Conservation (phyloP, 23 tunicate genomes). For the Ciona savignyi region DNA sequence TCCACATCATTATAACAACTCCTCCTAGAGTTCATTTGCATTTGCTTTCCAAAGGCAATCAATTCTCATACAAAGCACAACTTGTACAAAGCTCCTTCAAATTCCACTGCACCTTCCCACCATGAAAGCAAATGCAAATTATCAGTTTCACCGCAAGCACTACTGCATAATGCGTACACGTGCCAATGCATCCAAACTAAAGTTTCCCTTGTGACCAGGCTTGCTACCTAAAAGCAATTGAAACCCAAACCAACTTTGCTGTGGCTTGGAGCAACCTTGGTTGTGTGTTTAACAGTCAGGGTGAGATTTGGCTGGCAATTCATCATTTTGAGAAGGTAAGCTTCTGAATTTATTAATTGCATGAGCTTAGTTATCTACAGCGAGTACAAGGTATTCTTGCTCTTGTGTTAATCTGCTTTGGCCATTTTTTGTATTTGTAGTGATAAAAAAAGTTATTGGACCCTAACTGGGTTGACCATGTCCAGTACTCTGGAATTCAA, state of each 20-base stretch:
- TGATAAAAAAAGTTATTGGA: not conserved
- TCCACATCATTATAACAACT: too few relatives aligned
- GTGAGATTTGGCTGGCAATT: constrained; percentile 99
- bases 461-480: not conserved
- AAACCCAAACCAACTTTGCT: constrained; percentile 95
- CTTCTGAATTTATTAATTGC: not conserved
- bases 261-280: constrained; percentile 99
- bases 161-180: constrained; percentile 7
- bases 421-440: too few relatives aligned
- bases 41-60: too few relatives aligned
- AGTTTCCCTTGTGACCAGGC: constrained; percentile 26
- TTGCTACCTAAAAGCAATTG: constrained; percentile 96
- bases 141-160: not conserved
- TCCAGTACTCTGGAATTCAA: not conserved
- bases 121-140: not conserved
- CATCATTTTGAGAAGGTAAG: constrained; percentile 96
- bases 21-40: too few relatives aligned
- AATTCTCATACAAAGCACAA: too few relatives aligned
- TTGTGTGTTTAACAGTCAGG: constrained; percentile 97
- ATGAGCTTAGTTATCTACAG: too few relatives aligned
- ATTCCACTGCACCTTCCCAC: not conserved
- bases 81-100: too few relatives aligned
- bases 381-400: too few relatives aligned
- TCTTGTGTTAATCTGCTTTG: too few relatives aligned
- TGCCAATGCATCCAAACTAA: not conserved